phyloP scores from a whole-genome alignment of 2,113 vertebrate species.

The Pimephales promelas region DNA sequence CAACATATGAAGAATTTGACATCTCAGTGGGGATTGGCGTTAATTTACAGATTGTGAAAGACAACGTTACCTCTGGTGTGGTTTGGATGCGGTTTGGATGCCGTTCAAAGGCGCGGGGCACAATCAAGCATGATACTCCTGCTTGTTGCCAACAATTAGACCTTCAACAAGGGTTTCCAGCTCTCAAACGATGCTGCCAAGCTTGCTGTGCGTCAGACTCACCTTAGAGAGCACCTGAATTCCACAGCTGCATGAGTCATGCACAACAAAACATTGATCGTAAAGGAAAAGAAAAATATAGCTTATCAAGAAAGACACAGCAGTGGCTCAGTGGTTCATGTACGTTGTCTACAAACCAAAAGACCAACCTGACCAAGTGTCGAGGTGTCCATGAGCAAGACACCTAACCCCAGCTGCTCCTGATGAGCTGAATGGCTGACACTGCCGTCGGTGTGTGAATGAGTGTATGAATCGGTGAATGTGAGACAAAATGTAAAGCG shows the following conservation, averaged over 20 bases:
- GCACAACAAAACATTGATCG: not conserved
- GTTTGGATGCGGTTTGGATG: conserved; percentile 16
- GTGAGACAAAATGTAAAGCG: too few relatives aligned
- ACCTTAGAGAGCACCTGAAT: conserved; percentile 27
- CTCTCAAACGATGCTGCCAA: conserved; percentile 21
- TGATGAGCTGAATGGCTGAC: too few relatives aligned
- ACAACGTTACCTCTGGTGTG: conserved; percentile 26
- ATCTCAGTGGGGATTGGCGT: not conserved
- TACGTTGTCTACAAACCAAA: too few relatives aligned
- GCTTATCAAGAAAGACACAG: not conserved
- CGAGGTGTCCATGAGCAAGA: too few relatives aligned
- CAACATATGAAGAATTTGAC: conserved; percentile 12
- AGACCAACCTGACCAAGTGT: too few relatives aligned
- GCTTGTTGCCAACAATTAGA: conserved; percentile 24
- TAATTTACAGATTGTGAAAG: conserved; percentile 21
- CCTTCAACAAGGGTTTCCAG: conserved; percentile 28
- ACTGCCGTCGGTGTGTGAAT: too few relatives aligned
- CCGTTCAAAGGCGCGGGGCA: conserved; percentile 28
- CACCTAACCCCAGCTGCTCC: too few relatives aligned
- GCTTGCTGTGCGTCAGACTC: not conserved
- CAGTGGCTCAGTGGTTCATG: too few relatives aligned
- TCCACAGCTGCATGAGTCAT: conserved; percentile 13
- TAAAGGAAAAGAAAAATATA: not conserved
- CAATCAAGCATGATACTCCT: not conserved
- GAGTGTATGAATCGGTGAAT: too few relatives aligned